phyloP scores from a whole-genome alignment of 2,888 invertebrate species.

The Nesidiocoris tenuis region DNA sequence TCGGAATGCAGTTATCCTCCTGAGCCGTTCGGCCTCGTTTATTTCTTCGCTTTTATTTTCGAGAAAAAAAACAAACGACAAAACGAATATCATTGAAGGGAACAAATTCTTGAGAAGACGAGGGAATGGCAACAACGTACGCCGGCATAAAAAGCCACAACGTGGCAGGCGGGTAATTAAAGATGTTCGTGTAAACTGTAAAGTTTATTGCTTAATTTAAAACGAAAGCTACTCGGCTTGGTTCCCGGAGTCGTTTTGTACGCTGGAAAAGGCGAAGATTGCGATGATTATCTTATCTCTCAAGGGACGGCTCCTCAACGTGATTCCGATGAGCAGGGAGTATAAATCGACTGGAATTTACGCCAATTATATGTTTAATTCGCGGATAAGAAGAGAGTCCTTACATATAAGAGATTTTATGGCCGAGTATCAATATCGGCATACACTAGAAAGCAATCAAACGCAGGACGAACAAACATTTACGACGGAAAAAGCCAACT shows the following conservation, averaged over 20 bases:
- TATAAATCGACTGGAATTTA: background rate
- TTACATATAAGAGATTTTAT: too few relatives aligned
- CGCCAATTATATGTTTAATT: background rate
- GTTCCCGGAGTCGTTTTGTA: background rate
- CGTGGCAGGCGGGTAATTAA: conserved; percentile 16
- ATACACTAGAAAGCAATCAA: too few relatives aligned
- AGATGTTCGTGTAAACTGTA: conserved; percentile 24
- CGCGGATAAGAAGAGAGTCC: too few relatives aligned
- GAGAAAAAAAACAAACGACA: background rate
- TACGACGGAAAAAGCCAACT: too few relatives aligned
- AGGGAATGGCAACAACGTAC: background rate
- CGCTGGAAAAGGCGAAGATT: background rate
- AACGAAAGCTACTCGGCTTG: conserved; percentile 8
- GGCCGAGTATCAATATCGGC: too few relatives aligned
- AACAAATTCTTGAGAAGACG: background rate
- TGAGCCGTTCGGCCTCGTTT: background rate
- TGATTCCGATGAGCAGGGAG: background rate
- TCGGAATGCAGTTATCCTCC: background rate
- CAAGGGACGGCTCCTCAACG: background rate
- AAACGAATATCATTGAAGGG: background rate
- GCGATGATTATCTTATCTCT: background rate
- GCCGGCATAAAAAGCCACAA: background rate
- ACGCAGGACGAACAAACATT: too few relatives aligned
- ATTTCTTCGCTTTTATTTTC: background rate
- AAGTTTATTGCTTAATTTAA: conserved; percentile 29